phyloP scores from a whole-genome alignment of 1,140 invertebrate genomes.

The Paraescarpia echinospica region DNA sequence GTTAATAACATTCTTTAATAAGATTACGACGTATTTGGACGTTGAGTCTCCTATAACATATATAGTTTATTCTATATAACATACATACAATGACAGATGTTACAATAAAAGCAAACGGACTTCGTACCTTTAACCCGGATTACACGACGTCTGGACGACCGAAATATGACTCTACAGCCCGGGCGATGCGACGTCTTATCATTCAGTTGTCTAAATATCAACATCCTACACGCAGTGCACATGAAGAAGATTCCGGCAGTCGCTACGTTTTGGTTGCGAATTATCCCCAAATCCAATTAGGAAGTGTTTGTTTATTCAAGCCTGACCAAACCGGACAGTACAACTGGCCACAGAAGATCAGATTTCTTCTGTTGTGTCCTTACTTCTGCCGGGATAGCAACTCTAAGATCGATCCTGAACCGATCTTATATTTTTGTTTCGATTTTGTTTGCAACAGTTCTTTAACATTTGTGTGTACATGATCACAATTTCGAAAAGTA shows the following conservation, averaged over 20 bases:
- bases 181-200: not conserved
- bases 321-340: not conserved
- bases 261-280: not conserved
- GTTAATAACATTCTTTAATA: too few relatives aligned
- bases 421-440: not conserved
- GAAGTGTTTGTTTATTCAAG: not conserved
- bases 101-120: too few relatives aligned
- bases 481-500: too few relatives aligned
- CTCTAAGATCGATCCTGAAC: not conserved
- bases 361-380: not conserved
- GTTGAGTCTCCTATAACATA: too few relatives aligned
- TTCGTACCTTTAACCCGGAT: not conserved
- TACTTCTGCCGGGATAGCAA: not conserved
- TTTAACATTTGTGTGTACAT: not conserved
- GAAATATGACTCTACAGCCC: not conserved
- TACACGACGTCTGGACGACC: not conserved
- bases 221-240: not conserved
- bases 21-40: too few relatives aligned
- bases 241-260: not conserved
- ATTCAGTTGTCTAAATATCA: not conserved
- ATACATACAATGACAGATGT: too few relatives aligned
- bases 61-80: too few relatives aligned
- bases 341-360: not conserved
- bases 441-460: not conserved
- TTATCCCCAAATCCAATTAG: not conserved